These are phyloP conservation scores for Columba janthina DNA, from an alignment of 2,113 vertebrate genomes.

Conservation along the genomic window DNA sequence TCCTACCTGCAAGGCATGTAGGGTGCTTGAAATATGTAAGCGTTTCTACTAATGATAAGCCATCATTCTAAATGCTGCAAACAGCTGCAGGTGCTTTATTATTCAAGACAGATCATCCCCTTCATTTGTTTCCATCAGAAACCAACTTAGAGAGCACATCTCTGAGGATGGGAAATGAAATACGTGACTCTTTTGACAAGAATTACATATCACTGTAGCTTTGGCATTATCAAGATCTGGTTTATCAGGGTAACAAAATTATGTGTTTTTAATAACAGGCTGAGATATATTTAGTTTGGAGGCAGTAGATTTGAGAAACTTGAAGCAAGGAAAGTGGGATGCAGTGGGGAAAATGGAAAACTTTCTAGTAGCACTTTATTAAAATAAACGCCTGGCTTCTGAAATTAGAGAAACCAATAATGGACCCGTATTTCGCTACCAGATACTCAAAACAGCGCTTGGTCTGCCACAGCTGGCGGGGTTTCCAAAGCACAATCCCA, in stretches of 20 bases:
- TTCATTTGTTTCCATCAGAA: conserved; percentile 58
- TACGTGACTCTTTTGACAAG: conserved; percentile 31
- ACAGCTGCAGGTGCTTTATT: conserved; percentile 68
- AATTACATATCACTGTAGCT: conserved; percentile 25
- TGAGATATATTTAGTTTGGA: background rate
- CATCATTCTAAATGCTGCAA: conserved; percentile 23
- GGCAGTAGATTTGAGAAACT: background rate
- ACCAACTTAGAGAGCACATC: background rate
- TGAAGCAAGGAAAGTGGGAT: background rate
- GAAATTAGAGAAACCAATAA: background rate
- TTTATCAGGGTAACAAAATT: conserved; percentile 10
- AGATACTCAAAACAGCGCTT: background rate
- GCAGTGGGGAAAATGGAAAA: fast-evolving
- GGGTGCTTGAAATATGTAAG: conserved; percentile 25
- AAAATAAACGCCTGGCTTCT: background rate
- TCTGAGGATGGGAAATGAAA: conserved; percentile 45
- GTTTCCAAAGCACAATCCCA: background rate
- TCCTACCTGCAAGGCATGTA: conserved; percentile 18
- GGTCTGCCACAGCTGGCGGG: background rate
- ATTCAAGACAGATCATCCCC: conserved; percentile 51
- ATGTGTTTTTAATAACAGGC: background rate
- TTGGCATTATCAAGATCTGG: conserved; percentile 7
- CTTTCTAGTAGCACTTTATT: background rate
- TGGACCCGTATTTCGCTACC: fast-evolving
- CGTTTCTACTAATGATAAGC: conserved; percentile 18